phyloP scores from a whole-genome alignment of 2,113 vertebrate species.

The Syngnathoides biaculeatus region DNA sequence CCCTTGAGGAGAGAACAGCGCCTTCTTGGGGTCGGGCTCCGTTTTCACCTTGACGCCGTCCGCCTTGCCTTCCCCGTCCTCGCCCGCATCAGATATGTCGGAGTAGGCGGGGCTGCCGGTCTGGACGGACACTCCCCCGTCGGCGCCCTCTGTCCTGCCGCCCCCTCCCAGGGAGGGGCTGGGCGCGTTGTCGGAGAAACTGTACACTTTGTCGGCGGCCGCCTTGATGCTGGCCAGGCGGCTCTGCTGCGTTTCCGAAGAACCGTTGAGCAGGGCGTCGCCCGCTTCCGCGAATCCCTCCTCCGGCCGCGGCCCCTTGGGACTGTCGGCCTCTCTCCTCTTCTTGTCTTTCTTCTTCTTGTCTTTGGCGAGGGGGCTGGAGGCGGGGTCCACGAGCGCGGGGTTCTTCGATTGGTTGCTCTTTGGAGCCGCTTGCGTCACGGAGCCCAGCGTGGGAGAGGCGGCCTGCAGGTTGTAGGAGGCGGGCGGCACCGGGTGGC shows the following conservation, averaged over 20 bases:
- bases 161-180: slow-evolving; percentile 85
- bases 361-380: slow-evolving; percentile 87
- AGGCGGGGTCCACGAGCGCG: slow-evolving; percentile 82
- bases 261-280: slow-evolving; percentile 85
- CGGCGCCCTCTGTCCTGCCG: slow-evolving; percentile 81
- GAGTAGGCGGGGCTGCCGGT: slow-evolving; percentile 94
- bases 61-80: slow-evolving; percentile 83
- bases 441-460: slow-evolving; percentile 76
- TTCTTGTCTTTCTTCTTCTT: slow-evolving; percentile 98
- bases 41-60: slow-evolving; percentile 84
- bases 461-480: slow-evolving; percentile 75
- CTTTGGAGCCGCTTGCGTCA: slow-evolving; percentile 87
- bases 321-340: slow-evolving; percentile 86
- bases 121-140: slow-evolving; percentile 86
- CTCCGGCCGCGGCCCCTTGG: slow-evolving; percentile 77
- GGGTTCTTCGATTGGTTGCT: slow-evolving; percentile 86
- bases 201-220: slow-evolving; percentile 95
- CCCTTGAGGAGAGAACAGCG: slow-evolving; percentile 82
- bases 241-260: slow-evolving; percentile 86
- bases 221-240: slow-evolving; percentile 95
- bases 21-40: slow-evolving; percentile 87
- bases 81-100: slow-evolving; percentile 91
- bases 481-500: slow-evolving; percentile 69
- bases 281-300: slow-evolving; percentile 85
- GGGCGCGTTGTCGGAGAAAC: slow-evolving; percentile 91